These are phyloP conservation scores for Xanthostigma xanthostigma DNA, from an alignment of 2,888 invertebrate genomes.

Conservation along the genomic window DNA sequence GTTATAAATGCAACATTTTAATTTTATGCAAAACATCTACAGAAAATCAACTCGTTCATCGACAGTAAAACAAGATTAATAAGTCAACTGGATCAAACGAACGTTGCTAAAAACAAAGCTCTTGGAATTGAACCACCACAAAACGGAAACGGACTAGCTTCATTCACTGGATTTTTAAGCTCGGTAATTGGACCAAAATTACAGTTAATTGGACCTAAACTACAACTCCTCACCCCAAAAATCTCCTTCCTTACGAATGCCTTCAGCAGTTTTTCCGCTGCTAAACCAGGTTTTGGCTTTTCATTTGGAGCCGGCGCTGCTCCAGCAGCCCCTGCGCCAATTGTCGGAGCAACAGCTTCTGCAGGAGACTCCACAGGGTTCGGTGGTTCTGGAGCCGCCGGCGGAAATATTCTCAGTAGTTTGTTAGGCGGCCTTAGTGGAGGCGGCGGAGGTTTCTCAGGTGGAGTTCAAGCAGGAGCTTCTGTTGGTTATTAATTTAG, in stretches of 20 bases:
- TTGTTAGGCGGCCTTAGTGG: slow-evolving; percentile 5
- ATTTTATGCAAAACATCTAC: slow-evolving; percentile 20
- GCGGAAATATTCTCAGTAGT: neutral
- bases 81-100: slow-evolving; percentile 50
- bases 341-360: slow-evolving; percentile 18
- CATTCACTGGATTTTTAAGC: slow-evolving; percentile 48
- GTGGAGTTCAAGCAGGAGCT: slow-evolving; percentile 27
- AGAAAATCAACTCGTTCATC: slow-evolving; percentile 73
- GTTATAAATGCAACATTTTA: neutral
- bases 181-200: slow-evolving; percentile 54
- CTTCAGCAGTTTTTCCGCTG: slow-evolving; percentile 17
- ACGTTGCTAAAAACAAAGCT: slow-evolving; percentile 60
- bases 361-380: slow-evolving; percentile 17
- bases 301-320: slow-evolving; percentile 17
- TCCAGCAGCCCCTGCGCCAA: slow-evolving; percentile 14
- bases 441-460: slow-evolving; percentile 20
- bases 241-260: slow-evolving; percentile 31
- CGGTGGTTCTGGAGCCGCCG: no score
- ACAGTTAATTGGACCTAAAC: slow-evolving; percentile 32
- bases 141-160: slow-evolving; percentile 32
- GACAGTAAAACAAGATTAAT: slow-evolving; percentile 64
- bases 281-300: slow-evolving; percentile 14
- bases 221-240: slow-evolving; percentile 52
- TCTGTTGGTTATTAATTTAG: slow-evolving; percentile 10
- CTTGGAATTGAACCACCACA: slow-evolving; percentile 54